Conservation (phyloP, 2,113 vertebrate genomes). For the Fregetta grallaria region DNA sequence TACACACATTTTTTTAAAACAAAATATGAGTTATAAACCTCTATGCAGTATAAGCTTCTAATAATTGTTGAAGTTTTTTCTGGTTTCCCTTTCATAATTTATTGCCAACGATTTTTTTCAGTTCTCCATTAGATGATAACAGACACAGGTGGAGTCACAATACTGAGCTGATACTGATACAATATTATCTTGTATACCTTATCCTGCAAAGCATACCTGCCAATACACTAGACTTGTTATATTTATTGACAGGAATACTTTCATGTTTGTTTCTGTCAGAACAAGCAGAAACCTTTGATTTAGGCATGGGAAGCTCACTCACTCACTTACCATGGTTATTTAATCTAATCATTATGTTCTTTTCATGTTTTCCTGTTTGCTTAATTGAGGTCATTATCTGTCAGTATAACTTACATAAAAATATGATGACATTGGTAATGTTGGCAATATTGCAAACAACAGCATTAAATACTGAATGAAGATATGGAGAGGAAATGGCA, state of each 20-base stretch:
- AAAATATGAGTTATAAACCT: not conserved
- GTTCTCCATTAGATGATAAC: not conserved
- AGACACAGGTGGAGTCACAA: not conserved
- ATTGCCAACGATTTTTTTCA: not conserved
- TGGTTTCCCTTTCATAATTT: not conserved
- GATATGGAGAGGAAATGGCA: not conserved
- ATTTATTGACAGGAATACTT: not conserved
- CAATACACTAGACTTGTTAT: not conserved
- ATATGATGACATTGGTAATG: not conserved
- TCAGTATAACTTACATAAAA: conserved; percentile 3
- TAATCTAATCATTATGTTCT: not conserved
- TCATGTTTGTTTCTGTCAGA: not conserved
- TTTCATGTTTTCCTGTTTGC: not conserved
- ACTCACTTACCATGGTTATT: not conserved
- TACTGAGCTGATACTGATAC: not conserved
- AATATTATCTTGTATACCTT: not conserved
- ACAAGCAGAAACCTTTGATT: not conserved
- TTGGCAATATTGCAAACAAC: not conserved
- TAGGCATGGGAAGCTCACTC: not conserved
- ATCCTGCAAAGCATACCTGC: not conserved
- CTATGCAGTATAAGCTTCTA: not conserved
- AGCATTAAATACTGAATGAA: not conserved
- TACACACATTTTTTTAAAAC: not conserved
- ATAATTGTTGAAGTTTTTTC: not conserved
- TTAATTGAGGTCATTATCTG: conserved; percentile 28